phyloP scores from a whole-genome alignment of 2,797 vertebrate species.

The Xerus rutilus region DNA sequence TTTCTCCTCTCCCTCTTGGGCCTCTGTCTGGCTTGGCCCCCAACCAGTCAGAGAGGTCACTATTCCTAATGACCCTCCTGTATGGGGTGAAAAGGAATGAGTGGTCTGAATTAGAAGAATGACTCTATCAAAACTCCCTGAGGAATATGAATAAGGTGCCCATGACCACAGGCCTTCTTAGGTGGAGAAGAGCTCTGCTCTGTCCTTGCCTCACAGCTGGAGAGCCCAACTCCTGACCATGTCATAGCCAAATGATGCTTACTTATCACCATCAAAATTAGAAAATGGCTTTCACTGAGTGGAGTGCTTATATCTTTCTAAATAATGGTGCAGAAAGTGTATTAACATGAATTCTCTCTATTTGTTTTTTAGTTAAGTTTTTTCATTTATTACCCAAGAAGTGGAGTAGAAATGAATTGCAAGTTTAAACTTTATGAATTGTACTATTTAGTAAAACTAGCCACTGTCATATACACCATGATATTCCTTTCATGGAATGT shows the following conservation, averaged over 20 bases:
- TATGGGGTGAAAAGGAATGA: background rate
- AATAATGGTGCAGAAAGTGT: background rate
- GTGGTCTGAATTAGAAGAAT: background rate
- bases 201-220: constrained; percentile 38
- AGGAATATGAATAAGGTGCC: background rate
- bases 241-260: background rate
- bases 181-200: too few relatives aligned
- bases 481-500: background rate
- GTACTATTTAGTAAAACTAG: constrained; percentile 11
- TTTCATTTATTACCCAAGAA: constrained; percentile 62
- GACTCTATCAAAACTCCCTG: background rate
- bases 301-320: constrained; percentile 23
- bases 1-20: background rate
- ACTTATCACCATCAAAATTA: constrained; percentile 47
- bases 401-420: constrained; percentile 47
- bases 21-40: background rate
- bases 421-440: constrained; percentile 54
- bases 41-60: background rate
- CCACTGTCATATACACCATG: background rate
- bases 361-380: background rate
- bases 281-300: constrained; percentile 54
- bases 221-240: background rate
- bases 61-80: background rate
- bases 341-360: constrained; percentile 12
- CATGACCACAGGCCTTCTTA: background rate